A percentile compares a stretch with the other conserved stretches of the same genome.
Conservation (phyloP, 2,113 vertebrate genomes). For the Sorex fumeus region DNA sequence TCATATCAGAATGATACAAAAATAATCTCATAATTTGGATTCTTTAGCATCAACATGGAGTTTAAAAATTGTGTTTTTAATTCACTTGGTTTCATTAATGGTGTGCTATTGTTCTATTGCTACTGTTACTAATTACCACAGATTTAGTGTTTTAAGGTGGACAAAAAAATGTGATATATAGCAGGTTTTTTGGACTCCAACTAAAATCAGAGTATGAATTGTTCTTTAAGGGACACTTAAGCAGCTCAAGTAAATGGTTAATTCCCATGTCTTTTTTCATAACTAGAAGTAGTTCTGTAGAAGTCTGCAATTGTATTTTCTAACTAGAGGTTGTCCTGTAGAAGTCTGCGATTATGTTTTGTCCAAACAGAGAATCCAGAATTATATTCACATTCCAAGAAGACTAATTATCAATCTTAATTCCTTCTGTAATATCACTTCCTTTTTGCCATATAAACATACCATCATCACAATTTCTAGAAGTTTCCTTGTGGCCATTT, state of each 20-base stretch:
- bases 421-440: background rate
- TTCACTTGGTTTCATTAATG: background rate
- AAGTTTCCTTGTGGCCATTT: background rate
- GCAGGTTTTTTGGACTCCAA: background rate
- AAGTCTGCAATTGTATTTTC: background rate
- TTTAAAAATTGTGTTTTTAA: background rate
- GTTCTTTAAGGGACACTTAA: background rate
- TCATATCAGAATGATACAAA: background rate
- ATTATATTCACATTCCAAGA: background rate
- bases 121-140: background rate
- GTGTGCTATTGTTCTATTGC: background rate
- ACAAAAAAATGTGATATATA: background rate
- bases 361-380: background rate
- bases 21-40: background rate
- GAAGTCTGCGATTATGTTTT: background rate
- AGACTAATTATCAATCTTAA: constrained; percentile 22
- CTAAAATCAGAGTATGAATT: background rate
- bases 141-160: background rate
- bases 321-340: background rate
- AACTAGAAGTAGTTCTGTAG: background rate
- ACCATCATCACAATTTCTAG: background rate
- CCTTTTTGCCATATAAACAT: background rate
- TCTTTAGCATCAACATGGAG: background rate
- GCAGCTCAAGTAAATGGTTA: background rate
- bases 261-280: background rate